Evolutionary conservation across 2,113 vertebrate genomes (phyloP).

Genomic region (Poeciliopsis turrubarensis): DNA sequence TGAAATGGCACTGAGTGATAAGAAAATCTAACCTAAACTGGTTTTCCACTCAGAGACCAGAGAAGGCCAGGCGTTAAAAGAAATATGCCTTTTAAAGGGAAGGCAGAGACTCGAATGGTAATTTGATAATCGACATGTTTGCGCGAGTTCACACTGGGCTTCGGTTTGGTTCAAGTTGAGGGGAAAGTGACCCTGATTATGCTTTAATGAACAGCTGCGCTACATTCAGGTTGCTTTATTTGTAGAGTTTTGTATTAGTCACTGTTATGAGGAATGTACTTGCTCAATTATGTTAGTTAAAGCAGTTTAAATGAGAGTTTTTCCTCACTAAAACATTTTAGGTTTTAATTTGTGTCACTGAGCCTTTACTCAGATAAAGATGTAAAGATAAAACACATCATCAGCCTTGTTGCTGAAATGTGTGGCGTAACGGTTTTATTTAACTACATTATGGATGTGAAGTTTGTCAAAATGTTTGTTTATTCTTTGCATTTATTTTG

Average conservation of each 20-base stretch:
- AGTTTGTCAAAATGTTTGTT: no score
- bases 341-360: background rate
- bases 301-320: background rate
- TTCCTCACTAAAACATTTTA: background rate
- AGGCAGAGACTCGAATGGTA: conserved; percentile 27
- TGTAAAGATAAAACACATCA: no score
- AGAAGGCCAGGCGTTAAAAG: conserved; percentile 12
- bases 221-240: background rate
- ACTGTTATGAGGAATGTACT: background rate
- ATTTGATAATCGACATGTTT: conserved; percentile 6
- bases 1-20: conserved; percentile 63
- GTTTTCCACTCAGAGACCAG: conserved; percentile 15
- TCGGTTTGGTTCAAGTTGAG: background rate
- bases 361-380: background rate
- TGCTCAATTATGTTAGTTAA: background rate
- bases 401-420: no score
- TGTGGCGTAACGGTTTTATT: no score
- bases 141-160: conserved; percentile 1
- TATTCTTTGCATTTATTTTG: no score
- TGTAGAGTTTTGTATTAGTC: background rate
- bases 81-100: conserved; percentile 7
- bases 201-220: background rate
- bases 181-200: background rate
- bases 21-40: background rate
- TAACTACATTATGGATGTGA: no score